Evolutionary conservation across 2,113 vertebrate genomes (phyloP), one percentile per base, ranked within the genome.

Genomic region (Eolophus roseicapilla): DNA sequence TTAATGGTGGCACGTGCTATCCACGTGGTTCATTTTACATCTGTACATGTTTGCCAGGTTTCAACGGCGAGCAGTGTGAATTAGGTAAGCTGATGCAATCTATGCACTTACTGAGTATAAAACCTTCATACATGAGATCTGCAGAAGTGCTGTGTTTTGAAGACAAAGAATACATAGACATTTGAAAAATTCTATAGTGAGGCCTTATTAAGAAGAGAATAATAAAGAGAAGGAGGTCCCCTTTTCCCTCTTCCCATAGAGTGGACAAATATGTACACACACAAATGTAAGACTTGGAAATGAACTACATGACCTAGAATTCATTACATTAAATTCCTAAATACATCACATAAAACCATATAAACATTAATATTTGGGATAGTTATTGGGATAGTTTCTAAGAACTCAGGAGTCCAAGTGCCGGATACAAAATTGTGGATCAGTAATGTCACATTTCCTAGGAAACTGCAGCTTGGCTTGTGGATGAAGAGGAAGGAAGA

Each of bases 11-110:
- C 35, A 98, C 98, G 82, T 99, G 99, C 94, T 98, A 98, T 69
- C 98, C 98, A 18, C 98, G 96, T 11, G 98, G 98, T 17, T 98
- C 96, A 12, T 97, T 98, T 93, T 98, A 97, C 49, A 97, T 98
- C 35, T 99, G 99, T 64, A 99, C 97, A 64, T 99, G 99, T 91
- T 96, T 98, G 87, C 99, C 99, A 37, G 99, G 99, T 74, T 99
- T 98, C 97, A 98, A 21, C 10, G 99, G 99, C 8, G 98, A 99
- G 75, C 98, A 88, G 33, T 99, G 99, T 98, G 99, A 99, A 98
- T 98, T 98, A 96, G 99, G 99, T 99, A 98, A 98, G 96, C 47
- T 80, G 71, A 6, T 82, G n/a, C 43, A 25, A 35, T 11, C 50
- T 35, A 52, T 10, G 25, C 35, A 41, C 25, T 85, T 46, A 35